Evolutionary conservation across 2,888 invertebrate species (phyloP).

Genomic region (Drosophila mayaguana): DNA sequence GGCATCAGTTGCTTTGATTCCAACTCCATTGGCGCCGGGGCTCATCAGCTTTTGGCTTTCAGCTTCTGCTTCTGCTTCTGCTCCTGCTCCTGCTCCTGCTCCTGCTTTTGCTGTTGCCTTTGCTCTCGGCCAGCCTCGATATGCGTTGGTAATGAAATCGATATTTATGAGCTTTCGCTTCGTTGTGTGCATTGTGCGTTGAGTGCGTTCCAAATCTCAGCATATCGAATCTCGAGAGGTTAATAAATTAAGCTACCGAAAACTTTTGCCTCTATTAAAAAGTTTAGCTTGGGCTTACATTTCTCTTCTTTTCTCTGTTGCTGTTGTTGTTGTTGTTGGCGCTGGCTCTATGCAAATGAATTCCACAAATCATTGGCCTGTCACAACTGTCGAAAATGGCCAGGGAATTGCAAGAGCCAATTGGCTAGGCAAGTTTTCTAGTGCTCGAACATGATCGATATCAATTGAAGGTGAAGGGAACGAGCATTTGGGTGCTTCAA

Average conservation of each 20-base stretch:
- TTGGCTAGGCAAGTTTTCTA: not conserved
- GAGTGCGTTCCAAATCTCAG: conserved; percentile 42
- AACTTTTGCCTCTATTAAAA: conserved; percentile 74
- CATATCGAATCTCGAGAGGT: conserved; percentile 75
- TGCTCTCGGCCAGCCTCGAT: conserved; percentile 45
- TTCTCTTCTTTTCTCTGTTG: conserved; percentile 1
- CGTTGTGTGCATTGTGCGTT: conserved; percentile 41
- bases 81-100: not conserved
- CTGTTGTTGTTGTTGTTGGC: conserved; percentile 12
- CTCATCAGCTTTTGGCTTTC: conserved; percentile 41
- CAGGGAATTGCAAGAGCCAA: conserved; percentile 16
- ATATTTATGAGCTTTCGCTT: conserved; percentile 73
- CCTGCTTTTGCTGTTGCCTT: not conserved
- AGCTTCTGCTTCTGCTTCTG: not conserved
- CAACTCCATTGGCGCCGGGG: conserved; percentile 11
- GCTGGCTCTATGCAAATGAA: conserved; percentile 44
- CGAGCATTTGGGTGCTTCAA: too few species aligned
- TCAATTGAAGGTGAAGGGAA: not conserved
- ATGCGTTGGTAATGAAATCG: conserved; percentile 76
- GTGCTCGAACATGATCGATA: not conserved
- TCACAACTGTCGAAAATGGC: conserved; percentile 39
- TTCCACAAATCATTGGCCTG: conserved; percentile 55
- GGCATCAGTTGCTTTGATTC: conserved; percentile 14
- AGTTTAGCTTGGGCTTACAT: conserved; percentile 52
- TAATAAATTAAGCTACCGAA: conserved; percentile 74